These are phyloP conservation scores for Pseudochirops corinnae DNA, from an alignment of 2,797 vertebrate genomes.

Conservation along the genomic window DNA sequence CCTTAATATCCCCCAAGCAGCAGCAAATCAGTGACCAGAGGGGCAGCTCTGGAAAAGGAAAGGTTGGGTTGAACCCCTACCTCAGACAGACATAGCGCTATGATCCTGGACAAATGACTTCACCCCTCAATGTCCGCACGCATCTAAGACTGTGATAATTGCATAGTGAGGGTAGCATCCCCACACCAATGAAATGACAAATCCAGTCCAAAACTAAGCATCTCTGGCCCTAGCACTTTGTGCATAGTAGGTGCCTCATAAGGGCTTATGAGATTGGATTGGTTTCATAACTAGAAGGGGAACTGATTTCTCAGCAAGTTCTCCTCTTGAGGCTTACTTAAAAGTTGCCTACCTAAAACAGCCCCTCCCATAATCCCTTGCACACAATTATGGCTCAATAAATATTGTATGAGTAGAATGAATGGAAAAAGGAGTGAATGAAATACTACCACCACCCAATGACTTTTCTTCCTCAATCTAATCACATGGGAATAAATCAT, in stretches of 20 bases:
- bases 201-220: neutral
- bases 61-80: neutral
- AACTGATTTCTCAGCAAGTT: neutral
- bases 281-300: neutral
- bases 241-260: neutral
- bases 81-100: neutral
- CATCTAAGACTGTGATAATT: neutral
- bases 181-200: neutral
- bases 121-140: neutral
- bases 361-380: neutral
- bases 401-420: neutral
- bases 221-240: neutral
- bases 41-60: neutral
- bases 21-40: neutral
- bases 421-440: constrained; percentile 12
- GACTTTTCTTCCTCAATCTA: constrained; percentile 22
- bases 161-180: neutral
- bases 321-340: neutral
- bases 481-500: constrained; percentile 14
- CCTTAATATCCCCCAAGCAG: neutral
- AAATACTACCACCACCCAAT: neutral
- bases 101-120: neutral
- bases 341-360: neutral
- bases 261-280: neutral
- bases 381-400: constrained; percentile 7